A percentile compares a stretch with the other conserved stretches of the same genome.
phyloP scores from a whole-genome alignment of 2,797 vertebrate genomes.

The Glyptemys insculpta region DNA sequence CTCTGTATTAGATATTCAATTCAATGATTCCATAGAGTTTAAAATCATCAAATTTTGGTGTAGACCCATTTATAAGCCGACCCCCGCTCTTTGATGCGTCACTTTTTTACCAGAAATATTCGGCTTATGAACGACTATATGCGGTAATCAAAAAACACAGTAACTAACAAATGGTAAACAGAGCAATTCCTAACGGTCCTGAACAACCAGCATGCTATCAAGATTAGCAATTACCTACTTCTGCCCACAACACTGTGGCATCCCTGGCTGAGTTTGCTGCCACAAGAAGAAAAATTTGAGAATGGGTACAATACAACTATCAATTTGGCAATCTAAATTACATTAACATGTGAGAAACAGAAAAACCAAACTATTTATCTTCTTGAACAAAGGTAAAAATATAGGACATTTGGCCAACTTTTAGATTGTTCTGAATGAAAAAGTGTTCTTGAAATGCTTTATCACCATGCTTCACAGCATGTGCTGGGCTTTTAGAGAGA shows the following conservation, averaged over 20 bases:
- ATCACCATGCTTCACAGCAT: neutral
- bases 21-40: too few relatives aligned
- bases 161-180: neutral
- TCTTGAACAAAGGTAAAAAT: neutral
- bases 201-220: neutral
- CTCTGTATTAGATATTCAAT: too few relatives aligned
- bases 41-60: too few relatives aligned
- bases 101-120: too few relatives aligned
- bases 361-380: neutral
- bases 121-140: too few relatives aligned
- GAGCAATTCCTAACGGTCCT: neutral
- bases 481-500: neutral
- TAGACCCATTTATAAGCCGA: too few relatives aligned
- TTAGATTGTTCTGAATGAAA: neutral
- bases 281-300: neutral
- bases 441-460: accelerated
- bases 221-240: neutral
- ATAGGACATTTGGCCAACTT: neutral
- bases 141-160: neutral
- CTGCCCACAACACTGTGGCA: neutral
- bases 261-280: neutral
- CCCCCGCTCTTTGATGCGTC: too few relatives aligned
- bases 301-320: neutral
- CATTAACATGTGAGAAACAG: neutral
- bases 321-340: neutral